A percentile compares a stretch with the other conserved stretches of the same genome.
Evolutionary conservation across 2,113 vertebrate genomes (phyloP).

Genomic region (Cairina moschata): DNA sequence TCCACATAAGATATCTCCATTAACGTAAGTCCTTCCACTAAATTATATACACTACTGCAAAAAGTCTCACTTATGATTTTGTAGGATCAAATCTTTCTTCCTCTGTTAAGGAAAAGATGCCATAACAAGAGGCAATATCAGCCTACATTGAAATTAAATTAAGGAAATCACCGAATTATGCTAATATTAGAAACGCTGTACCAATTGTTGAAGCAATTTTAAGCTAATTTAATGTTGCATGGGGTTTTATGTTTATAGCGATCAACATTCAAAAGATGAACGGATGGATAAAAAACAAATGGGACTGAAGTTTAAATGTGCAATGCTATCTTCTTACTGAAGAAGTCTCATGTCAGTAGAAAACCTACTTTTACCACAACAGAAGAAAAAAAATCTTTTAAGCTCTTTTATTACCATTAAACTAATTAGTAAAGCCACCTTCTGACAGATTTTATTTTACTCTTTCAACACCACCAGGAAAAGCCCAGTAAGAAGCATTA

Average conservation of each 20-base stretch:
- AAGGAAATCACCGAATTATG: neutral
- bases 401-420: neutral
- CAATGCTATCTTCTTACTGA: neutral
- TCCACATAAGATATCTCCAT: neutral
- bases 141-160: neutral
- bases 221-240: neutral
- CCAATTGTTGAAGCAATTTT: neutral
- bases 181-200: neutral
- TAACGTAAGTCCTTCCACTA: neutral
- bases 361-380: neutral
- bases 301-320: neutral
- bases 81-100: neutral
- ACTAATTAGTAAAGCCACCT: neutral
- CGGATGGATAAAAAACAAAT: neutral
- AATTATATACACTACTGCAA: neutral
- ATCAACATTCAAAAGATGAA: neutral
- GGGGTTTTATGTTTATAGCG: neutral
- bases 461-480: neutral
- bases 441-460: neutral
- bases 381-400: neutral
- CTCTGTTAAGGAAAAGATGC: neutral
- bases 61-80: neutral
- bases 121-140: neutral
- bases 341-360: neutral
- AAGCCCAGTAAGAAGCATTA: neutral